phyloP scores from a whole-genome alignment of 2,888 invertebrate genomes.

The Ctena decussata region DNA sequence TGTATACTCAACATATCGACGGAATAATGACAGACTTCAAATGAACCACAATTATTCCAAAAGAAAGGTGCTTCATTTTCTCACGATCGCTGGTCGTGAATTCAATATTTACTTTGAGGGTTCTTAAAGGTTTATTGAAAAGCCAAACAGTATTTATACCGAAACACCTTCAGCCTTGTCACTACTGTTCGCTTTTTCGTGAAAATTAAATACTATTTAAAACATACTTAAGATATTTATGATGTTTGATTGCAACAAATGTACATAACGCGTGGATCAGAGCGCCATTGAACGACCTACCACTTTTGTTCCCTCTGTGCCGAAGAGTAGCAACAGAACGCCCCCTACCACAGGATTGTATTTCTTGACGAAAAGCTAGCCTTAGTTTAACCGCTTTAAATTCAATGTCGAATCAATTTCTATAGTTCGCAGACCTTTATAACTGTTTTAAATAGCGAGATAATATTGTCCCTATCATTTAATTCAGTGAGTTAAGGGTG shows the following conservation, averaged over 20 bases:
- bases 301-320: not conserved
- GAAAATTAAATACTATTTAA: not conserved
- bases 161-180: not conserved
- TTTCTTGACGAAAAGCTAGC: not conserved
- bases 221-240: slow-evolving; percentile 4
- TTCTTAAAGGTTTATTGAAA: not conserved
- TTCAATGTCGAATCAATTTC: not conserved
- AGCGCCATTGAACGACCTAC: not conserved
- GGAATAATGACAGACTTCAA: too few relatives aligned
- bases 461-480: not conserved
- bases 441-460: not conserved
- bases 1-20: too few relatives aligned
- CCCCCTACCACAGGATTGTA: slow-evolving; percentile 2
- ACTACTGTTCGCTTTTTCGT: not conserved
- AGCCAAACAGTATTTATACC: not conserved
- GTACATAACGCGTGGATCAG: not conserved
- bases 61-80: not conserved
- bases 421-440: not conserved
- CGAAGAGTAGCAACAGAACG: not conserved
- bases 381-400: not conserved
- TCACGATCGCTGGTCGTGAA: not conserved
- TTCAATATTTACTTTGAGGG: not conserved
- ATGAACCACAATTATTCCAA: too few relatives aligned
- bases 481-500: not conserved
- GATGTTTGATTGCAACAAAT: not conserved